Conservation (phyloP, 2,113 vertebrate genomes). For the Meriones unguiculatus region DNA sequence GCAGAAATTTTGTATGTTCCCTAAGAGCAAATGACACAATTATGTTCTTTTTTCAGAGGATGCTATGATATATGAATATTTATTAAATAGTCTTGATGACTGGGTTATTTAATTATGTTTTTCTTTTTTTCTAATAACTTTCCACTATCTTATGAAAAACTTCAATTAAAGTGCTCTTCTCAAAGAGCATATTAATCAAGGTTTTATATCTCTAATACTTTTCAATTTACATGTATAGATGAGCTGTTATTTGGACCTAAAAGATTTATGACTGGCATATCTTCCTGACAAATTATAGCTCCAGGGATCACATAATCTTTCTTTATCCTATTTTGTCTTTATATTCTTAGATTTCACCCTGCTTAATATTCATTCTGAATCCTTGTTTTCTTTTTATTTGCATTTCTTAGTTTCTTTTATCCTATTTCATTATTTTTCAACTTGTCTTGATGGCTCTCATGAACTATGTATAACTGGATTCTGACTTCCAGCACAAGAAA, state of each 20-base stretch:
- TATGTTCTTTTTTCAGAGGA: neutral
- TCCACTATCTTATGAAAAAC: constrained; percentile 36
- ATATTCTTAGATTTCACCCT: constrained; percentile 52
- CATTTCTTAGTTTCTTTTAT: constrained; percentile 47
- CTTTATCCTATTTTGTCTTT: constrained; percentile 49
- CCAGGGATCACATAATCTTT: constrained; percentile 54
- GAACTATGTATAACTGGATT: neutral
- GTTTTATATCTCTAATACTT: constrained; percentile 45
- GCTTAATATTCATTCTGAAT: constrained; percentile 60
- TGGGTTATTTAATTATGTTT: neutral
- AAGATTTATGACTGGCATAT: constrained; percentile 65
- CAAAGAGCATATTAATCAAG: constrained; percentile 38
- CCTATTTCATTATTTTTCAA: constrained; percentile 56
- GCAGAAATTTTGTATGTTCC: neutral
- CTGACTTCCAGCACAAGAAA: neutral
- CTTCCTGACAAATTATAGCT: constrained; percentile 62
- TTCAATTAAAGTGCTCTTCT: constrained; percentile 31
- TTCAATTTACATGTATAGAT: constrained; percentile 30
- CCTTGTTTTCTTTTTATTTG: constrained; percentile 57
- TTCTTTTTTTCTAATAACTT: constrained; percentile 26
- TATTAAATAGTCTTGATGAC: neutral
- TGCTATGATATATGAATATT: neutral
- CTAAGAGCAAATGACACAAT: neutral
- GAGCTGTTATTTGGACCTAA: constrained; percentile 18
- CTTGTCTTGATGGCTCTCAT: neutral